A percentile compares a stretch with the other conserved stretches of the same genome.
These are phyloP conservation scores for Perizoma flavofasciatum DNA, from an alignment of 2,888 invertebrate genomes.

Conservation along the genomic window DNA sequence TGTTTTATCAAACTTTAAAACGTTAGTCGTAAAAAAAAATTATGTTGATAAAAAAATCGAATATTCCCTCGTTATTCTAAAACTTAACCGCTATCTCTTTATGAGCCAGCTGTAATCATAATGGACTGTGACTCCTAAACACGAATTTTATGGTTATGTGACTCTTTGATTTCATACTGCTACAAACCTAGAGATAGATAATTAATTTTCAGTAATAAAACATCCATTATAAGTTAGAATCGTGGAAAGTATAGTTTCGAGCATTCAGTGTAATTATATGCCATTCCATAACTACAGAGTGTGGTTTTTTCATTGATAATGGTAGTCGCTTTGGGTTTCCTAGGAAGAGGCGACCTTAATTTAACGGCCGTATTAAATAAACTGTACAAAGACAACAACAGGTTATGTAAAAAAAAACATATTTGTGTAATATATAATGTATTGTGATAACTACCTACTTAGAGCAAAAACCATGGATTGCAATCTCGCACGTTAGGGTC, in stretches of 20 bases:
- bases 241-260: conserved; percentile 36
- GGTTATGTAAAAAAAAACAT: too few species aligned
- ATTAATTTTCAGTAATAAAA: conserved; percentile 63
- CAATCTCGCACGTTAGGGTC: too few species aligned
- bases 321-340: conserved; percentile 4
- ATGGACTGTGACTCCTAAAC: conserved; percentile 52
- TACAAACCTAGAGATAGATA: conserved; percentile 54
- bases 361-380: neutral
- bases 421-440: too few species aligned
- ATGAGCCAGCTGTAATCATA: neutral
- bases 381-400: too few species aligned
- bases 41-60: too few species aligned
- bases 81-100: too few species aligned
- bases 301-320: conserved; percentile 44
- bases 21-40: too few species aligned
- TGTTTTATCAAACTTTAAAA: too few species aligned
- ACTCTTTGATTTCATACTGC: conserved; percentile 62
- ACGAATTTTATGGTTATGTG: conserved; percentile 71
- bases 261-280: conserved; percentile 44
- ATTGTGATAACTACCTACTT: too few species aligned
- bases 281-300: conserved; percentile 43
- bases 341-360: neutral
- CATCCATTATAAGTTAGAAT: conserved; percentile 41
- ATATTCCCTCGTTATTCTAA: too few species aligned
- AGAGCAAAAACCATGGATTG: too few species aligned